These are phyloP conservation scores for Apostichopus californicus DNA, from an alignment of 35 echinoderm and acorn worm species.

Conservation along the genomic window DNA sequence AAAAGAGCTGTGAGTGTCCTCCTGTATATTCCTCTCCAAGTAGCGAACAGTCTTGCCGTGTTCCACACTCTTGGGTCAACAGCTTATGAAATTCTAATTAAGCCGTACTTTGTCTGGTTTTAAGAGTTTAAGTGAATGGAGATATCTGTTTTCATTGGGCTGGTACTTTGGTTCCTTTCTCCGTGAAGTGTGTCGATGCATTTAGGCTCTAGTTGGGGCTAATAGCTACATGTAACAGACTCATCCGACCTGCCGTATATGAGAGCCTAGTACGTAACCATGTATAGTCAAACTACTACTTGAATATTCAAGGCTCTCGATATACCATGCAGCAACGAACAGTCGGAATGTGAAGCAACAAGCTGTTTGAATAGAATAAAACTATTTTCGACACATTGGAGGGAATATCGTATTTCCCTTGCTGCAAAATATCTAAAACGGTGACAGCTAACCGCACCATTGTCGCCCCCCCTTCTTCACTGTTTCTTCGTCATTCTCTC, in stretches of 20 bases:
- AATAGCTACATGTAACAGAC: neutral
- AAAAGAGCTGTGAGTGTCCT: constrained; percentile 10
- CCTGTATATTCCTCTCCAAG: constrained; percentile 13
- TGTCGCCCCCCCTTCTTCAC: too few species aligned
- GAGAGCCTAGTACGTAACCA: too few species aligned
- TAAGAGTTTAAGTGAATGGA: constrained; percentile 45
- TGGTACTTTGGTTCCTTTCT: neutral
- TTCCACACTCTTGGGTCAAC: constrained; percentile 50
- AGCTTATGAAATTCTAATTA: constrained; percentile 64
- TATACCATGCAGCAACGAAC: neutral
- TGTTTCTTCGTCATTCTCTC: too few species aligned
- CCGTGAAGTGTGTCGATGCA: constrained; percentile 3
- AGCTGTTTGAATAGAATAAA: too few species aligned
- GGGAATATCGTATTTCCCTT: too few species aligned
- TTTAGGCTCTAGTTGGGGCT: constrained; percentile 13
- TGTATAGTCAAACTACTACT: neutral
- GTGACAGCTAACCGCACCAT: too few species aligned
- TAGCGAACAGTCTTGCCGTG: neutral
- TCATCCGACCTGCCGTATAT: neutral
- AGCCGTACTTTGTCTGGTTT: constrained; percentile 9
- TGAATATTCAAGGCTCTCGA: neutral
- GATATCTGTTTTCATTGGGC: constrained; percentile 27
- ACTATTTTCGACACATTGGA: too few species aligned
- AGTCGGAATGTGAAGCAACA: too few species aligned
- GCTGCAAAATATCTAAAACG: too few species aligned